Evolutionary conservation across 2,113 vertebrate genomes (phyloP).

Genomic region (Ranitomeya imitator): DNA sequence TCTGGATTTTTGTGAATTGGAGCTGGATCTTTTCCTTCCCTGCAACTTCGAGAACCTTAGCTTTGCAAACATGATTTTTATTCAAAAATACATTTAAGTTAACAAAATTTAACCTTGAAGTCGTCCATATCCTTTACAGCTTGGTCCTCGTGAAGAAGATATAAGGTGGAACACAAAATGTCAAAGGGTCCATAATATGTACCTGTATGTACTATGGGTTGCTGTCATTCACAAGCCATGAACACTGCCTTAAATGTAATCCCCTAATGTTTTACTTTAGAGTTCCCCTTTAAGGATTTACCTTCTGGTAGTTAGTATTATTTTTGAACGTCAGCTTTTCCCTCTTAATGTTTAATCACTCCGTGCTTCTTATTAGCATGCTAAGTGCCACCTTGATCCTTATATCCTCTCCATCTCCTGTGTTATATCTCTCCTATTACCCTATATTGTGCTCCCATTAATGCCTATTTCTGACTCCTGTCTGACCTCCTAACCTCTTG

Average conservation of each 20-base stretch:
- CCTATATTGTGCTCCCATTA: slow-evolving; percentile 22
- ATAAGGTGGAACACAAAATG: too few species aligned
- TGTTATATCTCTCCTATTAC: background rate
- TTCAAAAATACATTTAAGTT: too few species aligned
- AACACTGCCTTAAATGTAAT: too few species aligned
- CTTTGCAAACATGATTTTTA: too few species aligned
- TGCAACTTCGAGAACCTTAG: too few species aligned
- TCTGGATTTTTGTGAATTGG: too few species aligned
- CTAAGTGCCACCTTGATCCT: background rate
- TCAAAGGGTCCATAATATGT: too few species aligned
- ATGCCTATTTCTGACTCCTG: slow-evolving; percentile 2
- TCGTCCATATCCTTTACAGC: too few species aligned
- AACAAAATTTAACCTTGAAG: too few species aligned
- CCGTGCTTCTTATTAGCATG: background rate
- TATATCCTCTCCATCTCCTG: background rate
- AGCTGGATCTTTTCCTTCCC: too few species aligned
- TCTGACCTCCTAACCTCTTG: slow-evolving; percentile 9
- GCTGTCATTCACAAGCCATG: too few species aligned
- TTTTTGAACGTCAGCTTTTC: background rate
- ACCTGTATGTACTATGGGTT: background rate
- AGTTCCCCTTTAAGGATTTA: background rate
- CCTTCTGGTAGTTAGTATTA: background rate
- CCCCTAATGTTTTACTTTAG: background rate
- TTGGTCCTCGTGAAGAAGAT: too few species aligned
- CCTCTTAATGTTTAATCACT: background rate